Evolutionary conservation across 2,888 invertebrate species (phyloP).

Genomic region (Macrosiphum euphorbiae): DNA sequence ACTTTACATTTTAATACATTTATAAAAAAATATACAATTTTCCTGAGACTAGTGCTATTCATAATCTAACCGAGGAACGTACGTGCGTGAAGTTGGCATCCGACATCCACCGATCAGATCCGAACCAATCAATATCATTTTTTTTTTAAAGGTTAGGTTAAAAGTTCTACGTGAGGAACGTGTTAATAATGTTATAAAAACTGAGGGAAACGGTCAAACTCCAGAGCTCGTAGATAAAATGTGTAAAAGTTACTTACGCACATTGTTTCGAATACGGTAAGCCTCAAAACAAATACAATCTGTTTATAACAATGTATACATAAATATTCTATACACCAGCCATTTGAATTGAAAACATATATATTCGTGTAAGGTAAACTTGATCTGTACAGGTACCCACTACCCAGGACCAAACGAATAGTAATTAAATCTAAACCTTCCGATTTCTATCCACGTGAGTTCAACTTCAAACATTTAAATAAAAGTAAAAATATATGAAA

Average conservation of each 20-base stretch:
- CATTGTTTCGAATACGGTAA: neutral
- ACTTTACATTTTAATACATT: too few relatives aligned
- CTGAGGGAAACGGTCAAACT: neutral
- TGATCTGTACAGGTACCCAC: neutral
- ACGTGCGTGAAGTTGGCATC: too few relatives aligned
- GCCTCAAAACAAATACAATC: neutral
- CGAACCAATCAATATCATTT: too few relatives aligned
- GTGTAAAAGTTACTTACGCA: neutral
- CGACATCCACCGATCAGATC: too few relatives aligned
- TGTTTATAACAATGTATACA: neutral
- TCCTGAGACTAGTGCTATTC: neutral
- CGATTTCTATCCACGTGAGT: neutral
- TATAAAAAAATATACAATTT: too few relatives aligned
- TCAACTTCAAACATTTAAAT: neutral
- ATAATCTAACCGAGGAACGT: neutral
- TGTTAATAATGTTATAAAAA: neutral
- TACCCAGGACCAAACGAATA: neutral
- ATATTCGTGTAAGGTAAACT: neutral
- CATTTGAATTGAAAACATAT: neutral
- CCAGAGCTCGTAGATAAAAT: neutral
- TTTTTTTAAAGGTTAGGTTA: too few relatives aligned
- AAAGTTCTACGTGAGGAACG: neutral
- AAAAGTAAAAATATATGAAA: neutral
- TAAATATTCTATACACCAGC: neutral
- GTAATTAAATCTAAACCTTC: neutral